Evolutionary conservation across 2,888 invertebrate genomes (phyloP), one percentile per base, ranked within the genome.

Genomic region (Endomychus coccineus): DNA sequence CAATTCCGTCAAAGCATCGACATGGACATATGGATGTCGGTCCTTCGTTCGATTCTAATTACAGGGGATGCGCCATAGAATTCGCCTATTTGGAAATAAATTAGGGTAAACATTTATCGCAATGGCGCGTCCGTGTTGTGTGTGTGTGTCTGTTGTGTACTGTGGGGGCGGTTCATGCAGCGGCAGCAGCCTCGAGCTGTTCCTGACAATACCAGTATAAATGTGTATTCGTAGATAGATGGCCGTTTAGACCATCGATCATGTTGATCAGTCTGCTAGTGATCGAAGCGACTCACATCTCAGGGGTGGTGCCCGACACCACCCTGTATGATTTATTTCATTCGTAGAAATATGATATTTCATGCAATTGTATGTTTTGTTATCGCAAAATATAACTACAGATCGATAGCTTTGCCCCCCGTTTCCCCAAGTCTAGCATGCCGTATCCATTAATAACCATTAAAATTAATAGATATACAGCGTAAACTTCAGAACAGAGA

Each of bases 201-300:
- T 49, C 46, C 50, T 59, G 58, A 58, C 59, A 58, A 54, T 52
- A 41, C 45, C 48, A 44, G 48, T 52, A 54, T 52, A 56, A 58
- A 57, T 56, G 52, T 45, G 51, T 48, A 47, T 49, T 44, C 48
- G 46, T 55, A 62, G 61, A 62, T 61, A 54, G 57, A 62, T 60
- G 59, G 55, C 48, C 49, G 46, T 52, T 52, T 51, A 51, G 54
- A 45, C 55, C 57, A 62, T 62, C 59, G 57, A 62, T 62, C 62
- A 62, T 60, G 55, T 54, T 44, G 54, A 55, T 58, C 55, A 56
- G 57, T 52, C 60, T 62, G 61, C 50, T 49, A 49, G 46, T 59
- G 61, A 62, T 57, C 55, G 56, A 42, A 47, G 48, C 39, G 45
- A 38, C 44, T 51, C 21, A 19, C 21, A 7, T 19, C n/a, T 19